Conservation (phyloP, 2,113 vertebrate genomes). For the Stegastes partitus region DNA sequence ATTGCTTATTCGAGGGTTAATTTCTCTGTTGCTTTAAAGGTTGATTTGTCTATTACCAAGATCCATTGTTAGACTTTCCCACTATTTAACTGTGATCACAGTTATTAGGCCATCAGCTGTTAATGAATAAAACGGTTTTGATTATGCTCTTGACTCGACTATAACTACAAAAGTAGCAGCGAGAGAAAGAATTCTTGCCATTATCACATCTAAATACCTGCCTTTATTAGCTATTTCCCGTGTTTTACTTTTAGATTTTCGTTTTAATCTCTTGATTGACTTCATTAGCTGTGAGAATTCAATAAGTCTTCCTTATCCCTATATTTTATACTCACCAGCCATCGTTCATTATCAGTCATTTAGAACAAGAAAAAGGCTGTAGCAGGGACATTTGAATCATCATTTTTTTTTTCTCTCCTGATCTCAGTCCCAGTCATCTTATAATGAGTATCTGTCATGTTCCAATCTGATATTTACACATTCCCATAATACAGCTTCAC, state of each 20-base stretch:
- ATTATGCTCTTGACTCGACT: constrained; percentile 53
- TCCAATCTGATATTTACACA: constrained; percentile 27
- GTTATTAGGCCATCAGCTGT: constrained; percentile 71
- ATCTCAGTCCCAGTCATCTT: constrained; percentile 13
- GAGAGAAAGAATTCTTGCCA: constrained; percentile 38
- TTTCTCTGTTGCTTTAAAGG: constrained; percentile 70
- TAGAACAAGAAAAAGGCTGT: constrained; percentile 4
- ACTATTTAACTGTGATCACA: constrained; percentile 75
- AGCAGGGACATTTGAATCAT: constrained; percentile 5
- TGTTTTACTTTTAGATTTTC: constrained; percentile 34
- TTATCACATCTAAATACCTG: constrained; percentile 42
- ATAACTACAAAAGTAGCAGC: constrained; percentile 29
- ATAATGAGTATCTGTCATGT: constrained; percentile 27
- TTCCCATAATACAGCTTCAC: constrained; percentile 9
- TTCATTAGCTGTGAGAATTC: constrained; percentile 41
- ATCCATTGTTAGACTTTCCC: constrained; percentile 74
- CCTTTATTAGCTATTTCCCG: constrained; percentile 40
- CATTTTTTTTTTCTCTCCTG: neutral
- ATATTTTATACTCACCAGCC: constrained; percentile 27
- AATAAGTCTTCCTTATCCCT: constrained; percentile 15
- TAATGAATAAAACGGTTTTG: constrained; percentile 63
- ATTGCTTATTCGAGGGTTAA: constrained; percentile 68
- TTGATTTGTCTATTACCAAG: constrained; percentile 71
- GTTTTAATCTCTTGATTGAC: constrained; percentile 22
- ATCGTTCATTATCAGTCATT: constrained; percentile 24